phyloP scores from a whole-genome alignment of 2,113 vertebrate species.

The Tragelaphus strepsiceros region DNA sequence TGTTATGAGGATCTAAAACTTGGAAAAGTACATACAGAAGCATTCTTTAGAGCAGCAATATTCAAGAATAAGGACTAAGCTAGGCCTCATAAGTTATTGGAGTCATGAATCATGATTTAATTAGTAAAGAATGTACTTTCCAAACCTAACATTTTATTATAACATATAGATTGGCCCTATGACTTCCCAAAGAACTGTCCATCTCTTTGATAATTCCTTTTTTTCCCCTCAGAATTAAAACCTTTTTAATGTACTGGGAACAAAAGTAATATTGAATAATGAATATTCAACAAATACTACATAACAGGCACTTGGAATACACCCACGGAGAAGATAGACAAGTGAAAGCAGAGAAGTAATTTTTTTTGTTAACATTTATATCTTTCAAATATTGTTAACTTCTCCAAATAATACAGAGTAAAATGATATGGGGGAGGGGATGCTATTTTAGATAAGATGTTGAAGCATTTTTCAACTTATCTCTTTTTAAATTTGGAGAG shows the following conservation, averaged over 20 bases:
- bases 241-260: not conserved
- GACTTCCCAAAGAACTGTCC: not conserved
- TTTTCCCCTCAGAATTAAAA: not conserved
- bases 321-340: not conserved
- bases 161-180: not conserved
- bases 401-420: not conserved
- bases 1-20: conserved; percentile 9
- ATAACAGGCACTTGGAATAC: not conserved
- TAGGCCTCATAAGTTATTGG: not conserved
- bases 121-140: conserved; percentile 22
- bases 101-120: conserved; percentile 32
- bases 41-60: conserved; percentile 21
- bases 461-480: not conserved
- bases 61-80: not conserved
- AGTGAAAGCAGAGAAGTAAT: not conserved
- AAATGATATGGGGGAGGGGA: not conserved
- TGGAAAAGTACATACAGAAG: conserved; percentile 44
- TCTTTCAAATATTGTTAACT: not conserved
- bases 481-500: not conserved
- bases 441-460: not conserved
- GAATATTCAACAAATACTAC: not conserved
- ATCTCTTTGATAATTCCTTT: not conserved
- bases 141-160: conserved; percentile 43
- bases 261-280: not conserved
- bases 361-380: not conserved